Conservation (phyloP, 2,113 vertebrate species). For the Halcyon malimbica region DNA sequence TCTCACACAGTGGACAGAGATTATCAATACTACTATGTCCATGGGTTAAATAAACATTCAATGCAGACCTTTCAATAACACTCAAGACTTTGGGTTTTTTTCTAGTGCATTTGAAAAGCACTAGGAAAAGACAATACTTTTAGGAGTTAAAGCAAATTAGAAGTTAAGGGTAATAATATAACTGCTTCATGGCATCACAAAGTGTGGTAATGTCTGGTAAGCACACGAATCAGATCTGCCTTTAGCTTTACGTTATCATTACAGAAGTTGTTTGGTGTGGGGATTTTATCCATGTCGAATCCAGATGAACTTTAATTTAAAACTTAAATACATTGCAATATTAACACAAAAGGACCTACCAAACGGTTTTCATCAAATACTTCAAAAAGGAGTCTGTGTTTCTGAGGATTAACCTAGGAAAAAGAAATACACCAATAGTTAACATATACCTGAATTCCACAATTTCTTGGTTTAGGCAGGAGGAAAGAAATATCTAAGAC, state of each 20-base stretch:
- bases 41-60: neutral
- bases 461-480: neutral
- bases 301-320: neutral
- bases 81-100: neutral
- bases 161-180: neutral
- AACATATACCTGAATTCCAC: neutral
- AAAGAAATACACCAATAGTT: neutral
- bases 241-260: neutral
- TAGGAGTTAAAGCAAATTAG: neutral
- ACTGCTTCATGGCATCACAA: neutral
- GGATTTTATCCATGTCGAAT: neutral
- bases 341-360: conserved; percentile 78
- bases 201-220: neutral
- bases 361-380: conserved; percentile 98
- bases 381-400: conserved; percentile 92
- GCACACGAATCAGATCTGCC: neutral
- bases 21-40: neutral
- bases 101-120: neutral
- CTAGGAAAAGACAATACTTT: neutral
- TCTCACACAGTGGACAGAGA: neutral
- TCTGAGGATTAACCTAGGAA: conserved; percentile 88
- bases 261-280: neutral
- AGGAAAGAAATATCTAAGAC: neutral
- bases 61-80: neutral
- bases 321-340: neutral